A percentile compares a stretch with the other conserved stretches of the same genome.
phyloP scores from a whole-genome alignment of 2,888 invertebrate genomes.

The Conistra vaccinii region DNA sequence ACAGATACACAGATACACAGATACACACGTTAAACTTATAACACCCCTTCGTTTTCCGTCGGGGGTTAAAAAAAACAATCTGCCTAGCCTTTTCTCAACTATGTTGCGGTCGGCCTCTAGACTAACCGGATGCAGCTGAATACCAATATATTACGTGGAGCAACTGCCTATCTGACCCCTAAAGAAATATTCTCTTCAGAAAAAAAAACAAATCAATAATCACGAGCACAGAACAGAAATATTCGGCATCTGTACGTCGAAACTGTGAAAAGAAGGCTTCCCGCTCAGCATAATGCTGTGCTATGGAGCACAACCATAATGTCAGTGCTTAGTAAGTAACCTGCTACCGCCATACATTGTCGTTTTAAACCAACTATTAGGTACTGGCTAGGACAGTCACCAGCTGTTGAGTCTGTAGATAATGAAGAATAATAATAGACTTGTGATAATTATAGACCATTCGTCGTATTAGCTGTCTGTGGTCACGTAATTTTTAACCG shows the following conservation, averaged over 20 bases:
- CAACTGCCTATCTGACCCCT: too few relatives aligned
- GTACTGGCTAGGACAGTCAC: not conserved
- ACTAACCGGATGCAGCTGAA: too few relatives aligned
- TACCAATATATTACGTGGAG: too few relatives aligned
- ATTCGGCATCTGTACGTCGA: not conserved
- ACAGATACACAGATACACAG: too few relatives aligned
- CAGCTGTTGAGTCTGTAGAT: conserved; percentile 17
- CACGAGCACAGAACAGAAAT: not conserved
- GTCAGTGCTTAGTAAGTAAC: not conserved
- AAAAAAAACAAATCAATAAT: not conserved
- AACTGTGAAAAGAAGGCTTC: not conserved
- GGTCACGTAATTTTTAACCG: conserved; percentile 38
- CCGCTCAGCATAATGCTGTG: not conserved
- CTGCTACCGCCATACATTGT: not conserved
- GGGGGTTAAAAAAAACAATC: too few relatives aligned
- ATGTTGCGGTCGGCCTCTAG: too few relatives aligned
- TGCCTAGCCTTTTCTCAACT: too few relatives aligned
- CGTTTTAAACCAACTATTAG: conserved; percentile 22
- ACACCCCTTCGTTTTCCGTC: too few relatives aligned
- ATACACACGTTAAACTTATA: too few relatives aligned
- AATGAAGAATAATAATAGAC: conserved; percentile 27
- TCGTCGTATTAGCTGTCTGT: not conserved
- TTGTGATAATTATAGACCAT: conserved; percentile 1
- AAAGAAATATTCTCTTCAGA: not conserved
- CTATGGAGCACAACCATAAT: not conserved